Percentiles rank a stretch among this genome's conserved stretches.
These are phyloP conservation scores for Chrysolina haemoptera DNA, from an alignment of 2,888 invertebrate genomes.

Conservation along the genomic window DNA sequence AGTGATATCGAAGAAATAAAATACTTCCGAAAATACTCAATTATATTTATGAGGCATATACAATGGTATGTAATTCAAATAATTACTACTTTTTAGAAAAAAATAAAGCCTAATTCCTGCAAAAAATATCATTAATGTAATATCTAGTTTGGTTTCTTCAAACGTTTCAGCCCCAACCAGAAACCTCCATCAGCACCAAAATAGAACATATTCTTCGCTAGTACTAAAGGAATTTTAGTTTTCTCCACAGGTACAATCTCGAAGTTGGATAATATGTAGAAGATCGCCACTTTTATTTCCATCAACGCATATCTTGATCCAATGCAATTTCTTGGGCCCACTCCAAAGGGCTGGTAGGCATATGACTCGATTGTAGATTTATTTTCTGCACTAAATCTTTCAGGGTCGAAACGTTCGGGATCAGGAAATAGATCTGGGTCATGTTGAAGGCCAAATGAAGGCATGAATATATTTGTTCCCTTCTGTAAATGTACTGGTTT, in stretches of 20 bases:
- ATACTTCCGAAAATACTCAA: no score
- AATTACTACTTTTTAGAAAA: no score
- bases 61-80: no score
- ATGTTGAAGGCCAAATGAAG: slow-evolving; percentile 66
- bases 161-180: slow-evolving; percentile 57
- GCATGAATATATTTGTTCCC: slow-evolving; percentile 63
- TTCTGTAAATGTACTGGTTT: slow-evolving; percentile 49
- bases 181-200: slow-evolving; percentile 59
- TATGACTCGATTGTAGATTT: slow-evolving; percentile 56
- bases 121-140: no score
- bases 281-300: slow-evolving; percentile 54
- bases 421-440: slow-evolving; percentile 67
- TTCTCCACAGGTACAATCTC: slow-evolving; percentile 51
- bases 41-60: no score
- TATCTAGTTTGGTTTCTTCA: background rate
- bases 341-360: slow-evolving; percentile 54
- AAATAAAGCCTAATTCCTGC: no score
- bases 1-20: no score
- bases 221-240: slow-evolving; percentile 50
- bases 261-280: slow-evolving; percentile 50
- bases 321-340: slow-evolving; percentile 57
- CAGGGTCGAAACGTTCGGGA: slow-evolving; percentile 69
- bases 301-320: slow-evolving; percentile 55
- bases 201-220: slow-evolving; percentile 46
- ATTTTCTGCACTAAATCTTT: slow-evolving; percentile 65